Conservation (phyloP, 1,140 invertebrate species). For the Varroa destructor region DNA sequence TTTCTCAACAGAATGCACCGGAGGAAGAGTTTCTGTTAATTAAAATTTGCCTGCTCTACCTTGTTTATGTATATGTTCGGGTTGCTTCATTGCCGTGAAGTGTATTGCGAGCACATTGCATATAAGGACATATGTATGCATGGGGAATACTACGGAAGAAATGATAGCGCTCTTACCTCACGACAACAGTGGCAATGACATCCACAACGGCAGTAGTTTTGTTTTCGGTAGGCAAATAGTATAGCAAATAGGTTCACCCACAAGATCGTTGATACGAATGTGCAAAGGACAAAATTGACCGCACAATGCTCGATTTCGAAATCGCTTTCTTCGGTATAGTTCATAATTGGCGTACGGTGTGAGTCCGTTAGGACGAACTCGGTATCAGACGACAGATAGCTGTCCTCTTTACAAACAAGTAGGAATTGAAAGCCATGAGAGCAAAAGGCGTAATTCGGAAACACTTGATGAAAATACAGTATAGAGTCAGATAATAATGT, state of each 20-base stretch:
- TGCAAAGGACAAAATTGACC: slow-evolving; percentile 3
- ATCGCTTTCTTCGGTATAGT: not conserved
- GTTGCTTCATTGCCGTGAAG: too few relatives aligned
- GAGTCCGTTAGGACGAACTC: slow-evolving; percentile 1
- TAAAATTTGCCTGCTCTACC: too few relatives aligned
- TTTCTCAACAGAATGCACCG: too few relatives aligned
- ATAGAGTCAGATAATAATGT: too few relatives aligned
- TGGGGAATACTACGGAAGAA: too few relatives aligned
- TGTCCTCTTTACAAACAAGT: not conserved
- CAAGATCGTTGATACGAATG: not conserved
- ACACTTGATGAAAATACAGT: too few relatives aligned
- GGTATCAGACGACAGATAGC: not conserved
- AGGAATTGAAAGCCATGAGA: not conserved
- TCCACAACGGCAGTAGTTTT: slow-evolving; percentile 20
- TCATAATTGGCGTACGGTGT: not conserved
- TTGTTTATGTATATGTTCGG: too few relatives aligned
- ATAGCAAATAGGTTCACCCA: not conserved
- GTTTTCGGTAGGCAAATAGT: slow-evolving; percentile 1
- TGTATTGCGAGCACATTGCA: too few relatives aligned
- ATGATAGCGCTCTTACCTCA: not conserved
- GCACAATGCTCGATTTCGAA: slow-evolving; percentile 3
- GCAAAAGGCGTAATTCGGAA: too few relatives aligned
- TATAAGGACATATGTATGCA: too few relatives aligned
- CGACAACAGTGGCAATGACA: slow-evolving; percentile 1
- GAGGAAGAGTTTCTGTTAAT: too few relatives aligned